phyloP scores from a whole-genome alignment of 2,797 vertebrate genomes.

The Nyctibius grandis region DNA sequence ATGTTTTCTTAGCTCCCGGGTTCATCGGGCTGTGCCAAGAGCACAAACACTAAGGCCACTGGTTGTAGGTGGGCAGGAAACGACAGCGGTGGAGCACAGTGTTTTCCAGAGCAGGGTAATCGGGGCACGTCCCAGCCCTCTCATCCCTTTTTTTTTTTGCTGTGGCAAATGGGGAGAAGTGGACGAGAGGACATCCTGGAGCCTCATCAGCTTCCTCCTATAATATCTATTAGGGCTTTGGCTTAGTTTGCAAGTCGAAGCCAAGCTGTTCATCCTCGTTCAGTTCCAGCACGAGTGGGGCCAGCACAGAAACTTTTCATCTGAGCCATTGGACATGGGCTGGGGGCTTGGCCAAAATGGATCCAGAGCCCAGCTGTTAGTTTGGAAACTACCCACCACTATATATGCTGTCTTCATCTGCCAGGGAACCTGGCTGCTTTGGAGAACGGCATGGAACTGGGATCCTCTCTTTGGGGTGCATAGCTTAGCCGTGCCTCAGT shows the following conservation, averaged over 20 bases:
- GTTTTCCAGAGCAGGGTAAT: not conserved
- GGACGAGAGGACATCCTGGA: not conserved
- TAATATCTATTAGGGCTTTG: not conserved
- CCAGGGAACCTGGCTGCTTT: not conserved
- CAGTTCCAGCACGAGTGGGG: not conserved
- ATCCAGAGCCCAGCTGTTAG: not conserved
- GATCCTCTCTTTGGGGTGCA: not conserved
- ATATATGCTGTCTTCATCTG: not conserved
- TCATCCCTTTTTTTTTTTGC: not conserved
- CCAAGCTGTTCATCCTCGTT: not conserved
- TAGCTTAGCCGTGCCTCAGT: not conserved
- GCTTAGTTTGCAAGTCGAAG: not conserved
- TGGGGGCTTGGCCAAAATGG: not conserved
- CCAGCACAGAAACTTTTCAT: not conserved
- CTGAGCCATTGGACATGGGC: fast-evolving
- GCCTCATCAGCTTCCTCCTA: not conserved
- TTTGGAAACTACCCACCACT: not conserved
- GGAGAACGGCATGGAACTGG: not conserved
- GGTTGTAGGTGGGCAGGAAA: slow-evolving; percentile 50
- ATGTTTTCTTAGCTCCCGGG: not conserved
- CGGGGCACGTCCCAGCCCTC: not conserved
- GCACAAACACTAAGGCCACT: not conserved
- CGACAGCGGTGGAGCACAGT: fast-evolving
- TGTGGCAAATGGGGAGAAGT: not conserved
- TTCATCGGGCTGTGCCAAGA: not conserved